These are phyloP conservation scores for Pantala flavescens DNA, from an alignment of 1,140 invertebrate genomes.

Conservation along the genomic window DNA sequence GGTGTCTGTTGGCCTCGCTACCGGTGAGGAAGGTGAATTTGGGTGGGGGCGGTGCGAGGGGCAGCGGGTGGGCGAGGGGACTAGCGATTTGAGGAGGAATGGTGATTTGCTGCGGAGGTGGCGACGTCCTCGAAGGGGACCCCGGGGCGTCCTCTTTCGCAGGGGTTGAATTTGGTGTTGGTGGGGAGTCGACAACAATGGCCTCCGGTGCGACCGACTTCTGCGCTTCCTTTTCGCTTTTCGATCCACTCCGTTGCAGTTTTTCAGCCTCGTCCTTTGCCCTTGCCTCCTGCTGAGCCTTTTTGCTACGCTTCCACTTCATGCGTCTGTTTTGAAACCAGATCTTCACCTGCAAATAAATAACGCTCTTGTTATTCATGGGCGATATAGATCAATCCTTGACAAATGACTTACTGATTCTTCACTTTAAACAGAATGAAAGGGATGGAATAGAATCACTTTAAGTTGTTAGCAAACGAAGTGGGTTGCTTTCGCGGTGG, in stretches of 20 bases:
- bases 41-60: conserved; percentile 16
- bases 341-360: conserved; percentile 70
- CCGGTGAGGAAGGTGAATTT: not conserved
- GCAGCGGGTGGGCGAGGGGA: not conserved
- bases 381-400: too few species aligned
- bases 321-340: conserved; percentile 93
- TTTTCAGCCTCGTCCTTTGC: conserved; percentile 29
- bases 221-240: not conserved
- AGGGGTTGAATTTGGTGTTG: not conserved
- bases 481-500: too few species aligned
- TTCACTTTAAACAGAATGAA: too few species aligned
- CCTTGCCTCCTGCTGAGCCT: conserved; percentile 71
- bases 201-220: not conserved
- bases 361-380: too few species aligned
- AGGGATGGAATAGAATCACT: too few species aligned
- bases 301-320: conserved; percentile 94
- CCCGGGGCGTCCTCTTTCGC: not conserved
- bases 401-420: too few species aligned
- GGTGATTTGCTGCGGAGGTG: not conserved
- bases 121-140: not conserved
- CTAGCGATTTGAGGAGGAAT: not conserved
- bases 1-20: not conserved
- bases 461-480: too few species aligned
- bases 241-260: not conserved
- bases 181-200: not conserved